Evolutionary conservation across 2,113 vertebrate species (phyloP), one percentile per base, ranked within the genome.

Genomic region (Trichomycterus rosablanca): DNA sequence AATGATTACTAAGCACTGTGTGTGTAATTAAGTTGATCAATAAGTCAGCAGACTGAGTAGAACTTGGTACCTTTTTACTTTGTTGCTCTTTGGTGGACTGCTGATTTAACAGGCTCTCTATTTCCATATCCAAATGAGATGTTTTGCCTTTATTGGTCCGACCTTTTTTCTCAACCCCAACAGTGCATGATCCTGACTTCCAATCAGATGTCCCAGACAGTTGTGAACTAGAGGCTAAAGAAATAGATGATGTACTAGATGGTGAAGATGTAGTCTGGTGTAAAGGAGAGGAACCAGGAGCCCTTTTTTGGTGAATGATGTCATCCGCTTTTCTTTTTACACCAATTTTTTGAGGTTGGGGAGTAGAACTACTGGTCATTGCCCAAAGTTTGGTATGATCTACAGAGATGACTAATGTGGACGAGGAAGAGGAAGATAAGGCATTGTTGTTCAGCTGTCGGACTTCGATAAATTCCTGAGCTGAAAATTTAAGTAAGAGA

Each of bases 31-130:
- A 26, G 9, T 3, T 45, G 1, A 45, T 42, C 7, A 6, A 18
- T 23, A 8, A 20, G 8, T 15, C 14, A 45, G 9, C 3, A 12
- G 7, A 9, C n/a, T 3, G 19, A 54, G 20, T 9, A 24, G 14
- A 20, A 16, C 10, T 43, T 9, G 7, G 9, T 60, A 94, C 93
- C 91, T 96, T 95, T 76, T 96, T 96, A 81, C 89, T 93, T 78
- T 94, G 91, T 72, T 94, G 91, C 74, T 96, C 93, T 71, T 94
- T 95, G 5, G 93, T 96, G 46, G 93, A 96, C 67, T 96, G 93
- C 32, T 96, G 93, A 73, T 87, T 95, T 58, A 96, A 76, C 54
- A 96, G 83, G 59, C 89, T 94, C 75, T 94, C 93, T 1, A 96
- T 96, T 76, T 96, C 93, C 83, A 93, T 86, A 60, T 96, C 92